Evolutionary conservation across 2,113 vertebrate genomes (phyloP).

Genomic region (Madoqua kirkii): DNA sequence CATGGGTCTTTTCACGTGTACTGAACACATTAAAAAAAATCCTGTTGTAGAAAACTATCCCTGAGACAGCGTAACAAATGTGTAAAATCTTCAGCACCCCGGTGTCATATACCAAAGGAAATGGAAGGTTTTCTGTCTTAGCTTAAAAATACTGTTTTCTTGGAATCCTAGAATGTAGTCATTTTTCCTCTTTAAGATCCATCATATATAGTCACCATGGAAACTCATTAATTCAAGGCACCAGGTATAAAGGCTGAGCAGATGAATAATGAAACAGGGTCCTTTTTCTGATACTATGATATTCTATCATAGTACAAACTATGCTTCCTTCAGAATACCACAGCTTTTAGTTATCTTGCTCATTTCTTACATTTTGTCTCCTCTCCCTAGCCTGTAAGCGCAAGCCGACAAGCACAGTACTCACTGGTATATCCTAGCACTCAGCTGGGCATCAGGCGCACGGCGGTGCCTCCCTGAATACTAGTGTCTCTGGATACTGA

Average conservation of each 20-base stretch:
- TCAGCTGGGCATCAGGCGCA: neutral
- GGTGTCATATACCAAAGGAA: neutral
- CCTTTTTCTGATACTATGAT: neutral
- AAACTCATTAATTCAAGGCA: neutral
- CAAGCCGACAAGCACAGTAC: neutral
- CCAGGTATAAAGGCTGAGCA: neutral
- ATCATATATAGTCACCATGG: neutral
- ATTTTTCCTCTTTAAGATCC: slow-evolving; percentile 11
- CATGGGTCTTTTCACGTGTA: neutral
- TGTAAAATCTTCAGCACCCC: neutral
- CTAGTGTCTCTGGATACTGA: neutral
- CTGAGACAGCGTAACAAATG: neutral
- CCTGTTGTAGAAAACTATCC: neutral
- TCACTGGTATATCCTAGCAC: neutral
- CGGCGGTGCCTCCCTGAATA: neutral
- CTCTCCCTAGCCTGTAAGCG: neutral
- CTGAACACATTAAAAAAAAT: neutral
- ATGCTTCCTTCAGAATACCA: neutral
- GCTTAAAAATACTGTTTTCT: slow-evolving; percentile 31
- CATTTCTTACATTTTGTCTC: neutral
- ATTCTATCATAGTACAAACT: too few relatives aligned
- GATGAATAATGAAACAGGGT: neutral
- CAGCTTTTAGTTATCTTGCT: neutral
- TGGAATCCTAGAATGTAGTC: slow-evolving; percentile 12
- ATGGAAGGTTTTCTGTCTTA: neutral